Evolutionary conservation across 35 echinoderm and acorn worm genomes (phyloP).

Genomic region (Ophioderma brevispina): DNA sequence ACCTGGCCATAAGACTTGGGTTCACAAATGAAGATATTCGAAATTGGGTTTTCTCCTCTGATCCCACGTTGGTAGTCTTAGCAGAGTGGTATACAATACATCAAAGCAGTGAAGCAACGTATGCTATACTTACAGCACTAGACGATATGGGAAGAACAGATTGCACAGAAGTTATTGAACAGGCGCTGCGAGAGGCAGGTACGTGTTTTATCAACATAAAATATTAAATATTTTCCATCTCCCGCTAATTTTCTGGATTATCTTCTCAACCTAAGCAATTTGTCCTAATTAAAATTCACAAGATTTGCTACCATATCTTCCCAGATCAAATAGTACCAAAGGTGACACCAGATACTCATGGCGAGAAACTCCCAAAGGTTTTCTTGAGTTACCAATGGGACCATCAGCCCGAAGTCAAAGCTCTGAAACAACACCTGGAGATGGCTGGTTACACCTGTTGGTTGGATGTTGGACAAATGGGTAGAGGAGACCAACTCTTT

Average conservation of each 20-base stretch:
- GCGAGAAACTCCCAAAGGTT: slow-evolving; percentile 68
- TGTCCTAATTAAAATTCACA: no score
- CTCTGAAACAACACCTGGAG: slow-evolving; percentile 80
- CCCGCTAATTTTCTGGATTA: no score
- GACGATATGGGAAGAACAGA: slow-evolving; percentile 94
- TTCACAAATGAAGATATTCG: slow-evolving; percentile 91
- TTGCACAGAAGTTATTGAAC: slow-evolving; percentile 75
- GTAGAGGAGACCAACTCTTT: slow-evolving; percentile 87
- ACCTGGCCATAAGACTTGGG: slow-evolving; percentile 80
- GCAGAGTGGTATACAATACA: slow-evolving; percentile 98
- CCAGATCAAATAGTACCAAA: slow-evolving; percentile 74
- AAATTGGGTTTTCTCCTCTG: slow-evolving; percentile 93
- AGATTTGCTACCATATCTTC: neutral
- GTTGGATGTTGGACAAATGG: slow-evolving; percentile 99
- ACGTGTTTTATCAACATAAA: neutral
- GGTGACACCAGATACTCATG: slow-evolving; percentile 11
- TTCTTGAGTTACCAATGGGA: slow-evolving; percentile 99
- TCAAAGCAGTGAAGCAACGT: slow-evolving; percentile 97
- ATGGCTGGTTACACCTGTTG: slow-evolving; percentile 92
- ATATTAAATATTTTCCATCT: no score
- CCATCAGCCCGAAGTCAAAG: slow-evolving; percentile 87
- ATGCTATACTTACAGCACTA: slow-evolving; percentile 82
- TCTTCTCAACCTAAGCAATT: no score
- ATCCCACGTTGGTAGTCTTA: slow-evolving; percentile 92
- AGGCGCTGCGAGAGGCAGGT: slow-evolving; percentile 87